Base-by-base conservation (phyloP, 2,888 invertebrate species). In the Mesopsocus fuscifrons region DNA sequence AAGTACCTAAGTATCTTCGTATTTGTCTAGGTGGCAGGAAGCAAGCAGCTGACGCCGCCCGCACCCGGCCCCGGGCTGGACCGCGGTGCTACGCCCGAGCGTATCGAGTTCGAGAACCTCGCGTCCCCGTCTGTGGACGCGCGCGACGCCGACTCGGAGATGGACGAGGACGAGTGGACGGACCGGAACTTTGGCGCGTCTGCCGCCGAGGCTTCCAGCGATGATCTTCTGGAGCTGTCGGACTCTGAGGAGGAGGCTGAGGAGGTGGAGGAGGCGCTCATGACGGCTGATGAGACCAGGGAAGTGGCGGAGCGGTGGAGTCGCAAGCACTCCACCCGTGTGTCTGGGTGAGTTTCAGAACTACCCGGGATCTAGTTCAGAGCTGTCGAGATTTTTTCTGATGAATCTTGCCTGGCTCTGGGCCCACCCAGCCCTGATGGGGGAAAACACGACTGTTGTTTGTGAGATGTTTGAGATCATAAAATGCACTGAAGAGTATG, bases 91-190 rank as follows among this genome's bases (percentile, higher is more conserved):
- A 83, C 82, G 4, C 82, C 82, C 1, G 83, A 84, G 56, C 65
- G 83, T 53, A 76, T 80, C 48, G 82, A 82, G 61, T 82, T 82
- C 60, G 76, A 81, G 54, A 81, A 81, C 60, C 61, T 76, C 11
- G 74, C 74, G 20, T 67, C 67, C 43, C 57, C 56, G 8, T 57
- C 60, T 42, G 53, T 56, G 2, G 75, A 75, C 52, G 64, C 67
- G n/a, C 72, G 72, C 51, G 72, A 75, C 51, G 67, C 69, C 2
- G 66, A 70, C 18, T 74, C 74, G 60, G 84, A 85, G 61, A 85
- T 89, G 61, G 89, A 89, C 56, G 92, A 94, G 59, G 91, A 92
- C 56, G 91, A 92, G 59, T 91, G 92, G 84, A 91, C 89, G 0
- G 88, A 89, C 52, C 72, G 87, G 51, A 94, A 94, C 65, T 88